Conservation (phyloP, 2,888 invertebrate genomes). For the Chorisops tibialis region DNA sequence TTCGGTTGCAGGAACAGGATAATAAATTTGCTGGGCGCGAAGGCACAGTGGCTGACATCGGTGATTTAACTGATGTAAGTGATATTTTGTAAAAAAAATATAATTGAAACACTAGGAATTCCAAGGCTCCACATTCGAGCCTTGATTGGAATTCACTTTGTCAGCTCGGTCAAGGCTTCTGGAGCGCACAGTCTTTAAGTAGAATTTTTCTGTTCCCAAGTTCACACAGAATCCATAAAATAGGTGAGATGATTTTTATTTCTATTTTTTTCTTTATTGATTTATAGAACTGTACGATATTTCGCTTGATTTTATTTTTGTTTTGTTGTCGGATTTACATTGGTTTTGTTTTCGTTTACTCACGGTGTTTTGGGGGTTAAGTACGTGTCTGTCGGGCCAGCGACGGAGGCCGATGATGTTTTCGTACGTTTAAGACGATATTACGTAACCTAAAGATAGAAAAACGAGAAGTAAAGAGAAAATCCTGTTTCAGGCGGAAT, state of each 20-base stretch:
- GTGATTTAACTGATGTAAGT: slow-evolving; percentile 47
- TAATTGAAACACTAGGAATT: slow-evolving; percentile 22
- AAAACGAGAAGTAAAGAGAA: too few relatives aligned
- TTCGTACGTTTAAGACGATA: too few relatives aligned
- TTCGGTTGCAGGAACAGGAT: neutral
- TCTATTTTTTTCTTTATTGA: too few relatives aligned
- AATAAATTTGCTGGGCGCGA: slow-evolving; percentile 12
- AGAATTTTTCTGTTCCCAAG: neutral
- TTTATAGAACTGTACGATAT: too few relatives aligned
- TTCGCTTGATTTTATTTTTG: too few relatives aligned
- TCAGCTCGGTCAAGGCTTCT: neutral
- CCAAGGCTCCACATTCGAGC: slow-evolving; percentile 27
- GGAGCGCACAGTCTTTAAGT: neutral
- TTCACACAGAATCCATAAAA: too few relatives aligned
- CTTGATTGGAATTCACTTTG: slow-evolving; percentile 28
- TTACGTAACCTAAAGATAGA: too few relatives aligned
- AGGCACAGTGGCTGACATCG: slow-evolving; percentile 45
- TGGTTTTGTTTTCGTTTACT: too few relatives aligned
- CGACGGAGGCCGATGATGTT: too few relatives aligned
- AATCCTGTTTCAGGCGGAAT: too few relatives aligned
- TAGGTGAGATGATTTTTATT: too few relatives aligned
- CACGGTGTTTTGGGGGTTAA: neutral
- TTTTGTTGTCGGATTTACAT: neutral
- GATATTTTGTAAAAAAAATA: neutral
- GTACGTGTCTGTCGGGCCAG: neutral